Base-by-base conservation (phyloP, 2,113 vertebrate genomes). In the Platanista minor region DNA sequence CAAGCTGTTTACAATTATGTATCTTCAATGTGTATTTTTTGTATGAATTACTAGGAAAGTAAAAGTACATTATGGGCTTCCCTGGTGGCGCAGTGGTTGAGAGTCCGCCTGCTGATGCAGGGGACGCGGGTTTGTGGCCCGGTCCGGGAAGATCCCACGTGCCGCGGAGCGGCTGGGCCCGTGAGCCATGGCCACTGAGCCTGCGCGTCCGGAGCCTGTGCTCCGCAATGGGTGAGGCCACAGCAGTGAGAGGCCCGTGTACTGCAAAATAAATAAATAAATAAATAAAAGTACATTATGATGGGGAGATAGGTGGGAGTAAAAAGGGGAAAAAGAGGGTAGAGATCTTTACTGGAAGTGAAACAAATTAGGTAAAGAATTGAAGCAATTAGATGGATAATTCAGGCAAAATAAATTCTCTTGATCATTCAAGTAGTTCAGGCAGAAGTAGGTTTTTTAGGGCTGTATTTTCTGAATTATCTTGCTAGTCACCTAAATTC, bases 401-500 rank as follows among this genome's bases (percentile, higher is more conserved):
- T 8, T 69, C 27, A 57, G 4, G 29, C 4, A 23, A 90, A 95
- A 90, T 36, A 57, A 9, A 82, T 90, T 85, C 13, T 31, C 46
- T 64, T 90, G 33, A 90, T 84, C 81, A 78, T 81, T 92, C 54
- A 95, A 88, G 29, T 52, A 96, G 66, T 91, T 91, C 72, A 74
- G 25, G 39, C 52, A 91, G 36, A 90, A 77, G 13, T 43, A 57
- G 9, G 12, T 67, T 84, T 59, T 59, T 92, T 92, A 86, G 33
- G n/a, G 33, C 92, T 89, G 15, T 52, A 52, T 36, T 97, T 74
- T 72, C 41, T 78, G 41, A 92, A 89, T 96, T 89, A 46, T 64
- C 41, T 93, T 74, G 41, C 46, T 49, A 86, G 72, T 61, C 13
- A 43, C 31, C 59, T 64, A 72, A 87, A 74, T 96, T 91, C 2